These are phyloP conservation scores for Cheilosia scutellata DNA, from an alignment of 2,888 invertebrate species.

Conservation along the genomic window DNA sequence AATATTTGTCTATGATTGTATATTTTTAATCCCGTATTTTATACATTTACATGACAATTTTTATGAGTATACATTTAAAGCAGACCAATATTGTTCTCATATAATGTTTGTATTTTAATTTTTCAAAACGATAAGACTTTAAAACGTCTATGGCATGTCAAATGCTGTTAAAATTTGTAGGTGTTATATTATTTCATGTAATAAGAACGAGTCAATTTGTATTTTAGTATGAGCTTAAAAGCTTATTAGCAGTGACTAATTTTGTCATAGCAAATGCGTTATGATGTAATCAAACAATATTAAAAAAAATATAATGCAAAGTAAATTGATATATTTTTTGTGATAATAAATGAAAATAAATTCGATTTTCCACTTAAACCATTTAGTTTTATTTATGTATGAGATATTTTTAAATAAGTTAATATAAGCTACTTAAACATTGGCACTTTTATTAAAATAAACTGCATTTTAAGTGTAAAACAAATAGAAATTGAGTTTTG, in stretches of 20 bases:
- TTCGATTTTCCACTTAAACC: constrained; percentile 52
- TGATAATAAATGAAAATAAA: constrained; percentile 72
- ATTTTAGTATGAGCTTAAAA: constrained; percentile 27
- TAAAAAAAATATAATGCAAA: constrained; percentile 41
- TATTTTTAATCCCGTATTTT: constrained; percentile 13
- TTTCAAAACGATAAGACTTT: constrained; percentile 17
- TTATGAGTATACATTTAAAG: constrained; percentile 3
- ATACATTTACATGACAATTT: constrained; percentile 39
- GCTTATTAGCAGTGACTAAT: not conserved
- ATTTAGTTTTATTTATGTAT: not conserved
- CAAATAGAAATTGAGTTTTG: too few relatives aligned
- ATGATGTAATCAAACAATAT: constrained; percentile 58
- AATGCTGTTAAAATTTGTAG: constrained; percentile 27
- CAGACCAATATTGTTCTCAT: constrained; percentile 6
- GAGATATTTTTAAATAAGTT: too few relatives aligned
- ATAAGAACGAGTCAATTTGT: constrained; percentile 36
- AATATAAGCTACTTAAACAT: too few relatives aligned
- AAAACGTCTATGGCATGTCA: constrained; percentile 9
- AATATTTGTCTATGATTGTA: not conserved
- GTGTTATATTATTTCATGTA: constrained; percentile 30
- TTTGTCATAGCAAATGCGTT: constrained; percentile 31
- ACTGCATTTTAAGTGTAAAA: too few relatives aligned
- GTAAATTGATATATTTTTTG: constrained; percentile 59
- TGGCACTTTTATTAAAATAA: too few relatives aligned
- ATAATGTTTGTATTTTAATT: constrained; percentile 10